These are phyloP conservation scores for Aplysina aerophoba DNA, from an alignment of 37 sponge, comb jelly and placozoan genomes.

Conservation along the genomic window DNA sequence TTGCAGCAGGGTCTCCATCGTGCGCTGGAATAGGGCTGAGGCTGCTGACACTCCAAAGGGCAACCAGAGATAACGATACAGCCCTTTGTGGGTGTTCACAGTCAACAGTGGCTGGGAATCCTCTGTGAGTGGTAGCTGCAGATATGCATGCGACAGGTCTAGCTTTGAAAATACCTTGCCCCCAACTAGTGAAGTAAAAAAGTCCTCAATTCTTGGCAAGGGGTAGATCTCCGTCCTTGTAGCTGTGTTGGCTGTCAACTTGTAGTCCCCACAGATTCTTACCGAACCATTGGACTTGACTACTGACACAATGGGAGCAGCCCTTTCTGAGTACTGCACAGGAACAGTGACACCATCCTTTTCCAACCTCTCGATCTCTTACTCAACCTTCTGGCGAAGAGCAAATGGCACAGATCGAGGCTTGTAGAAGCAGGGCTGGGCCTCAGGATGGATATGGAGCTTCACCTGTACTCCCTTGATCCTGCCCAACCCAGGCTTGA, in stretches of 20 bases:
- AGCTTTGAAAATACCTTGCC: not conserved
- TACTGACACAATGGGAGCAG: not conserved
- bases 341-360: not conserved
- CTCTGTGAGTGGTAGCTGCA: not conserved
- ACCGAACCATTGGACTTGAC: not conserved
- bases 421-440: not conserved
- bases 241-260: not conserved
- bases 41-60: not conserved
- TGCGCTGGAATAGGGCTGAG: not conserved
- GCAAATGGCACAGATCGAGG: not conserved
- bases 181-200: not conserved
- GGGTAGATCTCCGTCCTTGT: not conserved
- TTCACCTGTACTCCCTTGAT: too few species aligned
- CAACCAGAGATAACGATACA: not conserved
- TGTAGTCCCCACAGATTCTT: not conserved
- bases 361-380: not conserved
- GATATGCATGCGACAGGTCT: not conserved
- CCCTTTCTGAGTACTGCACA: not conserved
- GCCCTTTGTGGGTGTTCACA: not conserved
- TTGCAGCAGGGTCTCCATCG: not conserved
- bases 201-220: not conserved
- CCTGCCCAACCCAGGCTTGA: too few species aligned
- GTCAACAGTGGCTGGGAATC: not conserved
- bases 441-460: not conserved
- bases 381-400: not conserved